Evolutionary conservation across 2,113 vertebrate genomes (phyloP).

Genomic region (Nettapus auritus): DNA sequence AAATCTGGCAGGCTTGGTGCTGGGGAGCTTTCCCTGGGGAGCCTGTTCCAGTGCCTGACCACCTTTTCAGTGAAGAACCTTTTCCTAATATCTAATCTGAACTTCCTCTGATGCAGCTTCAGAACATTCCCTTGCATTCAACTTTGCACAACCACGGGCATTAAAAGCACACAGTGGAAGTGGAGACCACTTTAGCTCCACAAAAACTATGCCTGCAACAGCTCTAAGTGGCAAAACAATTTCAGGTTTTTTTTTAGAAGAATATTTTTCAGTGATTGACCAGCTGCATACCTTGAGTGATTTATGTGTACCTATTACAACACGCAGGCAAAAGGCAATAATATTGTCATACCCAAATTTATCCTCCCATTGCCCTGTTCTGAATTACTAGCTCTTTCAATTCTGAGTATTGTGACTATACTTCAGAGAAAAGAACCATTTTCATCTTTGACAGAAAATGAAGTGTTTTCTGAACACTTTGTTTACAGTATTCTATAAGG

Average conservation of each 20-base stretch:
- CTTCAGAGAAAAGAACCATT: background rate
- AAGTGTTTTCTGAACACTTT: background rate
- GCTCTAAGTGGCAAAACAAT: background rate
- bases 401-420: background rate
- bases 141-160: background rate
- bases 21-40: background rate
- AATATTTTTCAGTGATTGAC: background rate
- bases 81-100: background rate
- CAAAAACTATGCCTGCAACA: background rate
- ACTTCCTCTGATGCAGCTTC: background rate
- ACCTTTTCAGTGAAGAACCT: background rate
- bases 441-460: conserved; percentile 11
- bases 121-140: background rate
- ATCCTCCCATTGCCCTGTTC: background rate
- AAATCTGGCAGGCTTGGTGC: background rate
- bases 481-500: background rate
- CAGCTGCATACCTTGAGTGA: background rate
- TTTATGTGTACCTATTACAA: conserved; percentile 6
- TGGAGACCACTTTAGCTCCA: background rate
- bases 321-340: background rate
- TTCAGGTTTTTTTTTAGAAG: background rate
- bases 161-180: background rate
- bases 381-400: background rate
- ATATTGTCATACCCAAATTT: conserved; percentile 11
- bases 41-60: background rate